These are phyloP conservation scores for Sarcophaga caerulescens DNA, from an alignment of 2,888 invertebrate genomes.

Conservation along the genomic window DNA sequence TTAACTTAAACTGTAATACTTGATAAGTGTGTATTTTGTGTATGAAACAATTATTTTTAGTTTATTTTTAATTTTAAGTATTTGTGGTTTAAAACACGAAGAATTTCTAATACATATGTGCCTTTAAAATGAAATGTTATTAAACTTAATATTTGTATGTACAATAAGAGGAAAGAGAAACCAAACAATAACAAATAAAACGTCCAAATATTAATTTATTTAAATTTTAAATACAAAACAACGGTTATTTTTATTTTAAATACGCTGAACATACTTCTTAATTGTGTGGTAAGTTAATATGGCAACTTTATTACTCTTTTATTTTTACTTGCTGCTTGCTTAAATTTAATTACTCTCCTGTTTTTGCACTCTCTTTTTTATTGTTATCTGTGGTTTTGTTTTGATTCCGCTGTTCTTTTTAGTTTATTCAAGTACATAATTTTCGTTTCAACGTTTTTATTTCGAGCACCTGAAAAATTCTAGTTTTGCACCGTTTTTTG, in stretches of 20 bases:
- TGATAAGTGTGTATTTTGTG: slow-evolving; percentile 14
- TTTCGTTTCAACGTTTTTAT: slow-evolving; percentile 64
- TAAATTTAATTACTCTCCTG: not conserved
- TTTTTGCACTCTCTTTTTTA: not conserved
- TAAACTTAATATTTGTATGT: slow-evolving; percentile 39
- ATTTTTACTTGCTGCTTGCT: not conserved
- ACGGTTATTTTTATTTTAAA: slow-evolving; percentile 16
- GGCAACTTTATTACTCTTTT: slow-evolving; percentile 8
- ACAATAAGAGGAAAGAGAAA: slow-evolving; percentile 5
- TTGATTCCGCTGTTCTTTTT: slow-evolving; percentile 58
- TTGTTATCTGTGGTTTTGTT: slow-evolving; percentile 64
- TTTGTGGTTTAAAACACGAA: slow-evolving; percentile 35
- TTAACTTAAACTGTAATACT: slow-evolving; percentile 7
- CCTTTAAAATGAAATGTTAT: slow-evolving; percentile 51
- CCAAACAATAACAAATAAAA: slow-evolving; percentile 48
- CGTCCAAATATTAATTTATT: slow-evolving; percentile 56
- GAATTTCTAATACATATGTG: slow-evolving; percentile 31
- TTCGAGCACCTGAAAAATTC: slow-evolving; percentile 66
- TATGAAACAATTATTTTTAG: slow-evolving; percentile 34
- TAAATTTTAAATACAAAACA: slow-evolving; percentile 29
- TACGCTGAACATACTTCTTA: slow-evolving; percentile 33
- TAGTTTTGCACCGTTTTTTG: slow-evolving; percentile 67
- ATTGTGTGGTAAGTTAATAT: not conserved
- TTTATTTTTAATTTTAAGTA: slow-evolving; percentile 28
- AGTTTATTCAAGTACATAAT: slow-evolving; percentile 66